Base-by-base conservation (phyloP, 2,113 vertebrate genomes). In the Tachysurus vachellii region DNA sequence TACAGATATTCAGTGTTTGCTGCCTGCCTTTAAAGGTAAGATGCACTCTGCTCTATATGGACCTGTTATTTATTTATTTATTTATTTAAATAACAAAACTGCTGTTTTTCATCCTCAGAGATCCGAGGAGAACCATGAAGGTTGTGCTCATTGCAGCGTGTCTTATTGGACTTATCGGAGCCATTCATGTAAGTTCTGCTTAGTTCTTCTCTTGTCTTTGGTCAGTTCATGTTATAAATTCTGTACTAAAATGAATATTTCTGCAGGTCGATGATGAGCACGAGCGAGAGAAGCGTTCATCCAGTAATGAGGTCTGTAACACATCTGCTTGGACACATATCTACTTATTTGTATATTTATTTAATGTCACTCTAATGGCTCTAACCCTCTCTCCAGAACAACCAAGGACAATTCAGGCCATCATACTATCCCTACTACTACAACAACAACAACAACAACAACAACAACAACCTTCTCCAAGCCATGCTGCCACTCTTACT, bases 41-140 rank as follows among this genome's bases (percentile, higher is more conserved):
- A 57, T 7, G 8, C 2, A n/a, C 8, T 28, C 42, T 84, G 47
- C 73, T 77, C 2, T 62, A 8, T 5, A 10, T n/a, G 26, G 10
- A 2, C 19, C 10, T 53, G 17, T 54, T 47, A 17, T 19, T 11
- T 11, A 9, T 50, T 73, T 21, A 3, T 44, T 1, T 42, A 68
- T 12, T 47, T 44, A 12, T 54, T 11, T 4, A 14, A 68, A 16
- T 54, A 12, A 56, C 23, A 44, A 19, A 14, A 26, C 23, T 77
- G 73, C 26, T 8, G 50, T 79, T 28, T 28, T 36, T 50, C 47
- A 10, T 73, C 19, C 0, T 17, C 56, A 31, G n/a, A 2, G 8
- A 10, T 80, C 53, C 4, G 61, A 50, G 57, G 26, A 10, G 16
- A 88, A 87, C 1, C 16, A 91, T 91, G 89, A 88, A 89, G 81